These are phyloP conservation scores for Sarcophilus harrisii DNA, from an alignment of 2,797 vertebrate genomes.

Conservation along the genomic window DNA sequence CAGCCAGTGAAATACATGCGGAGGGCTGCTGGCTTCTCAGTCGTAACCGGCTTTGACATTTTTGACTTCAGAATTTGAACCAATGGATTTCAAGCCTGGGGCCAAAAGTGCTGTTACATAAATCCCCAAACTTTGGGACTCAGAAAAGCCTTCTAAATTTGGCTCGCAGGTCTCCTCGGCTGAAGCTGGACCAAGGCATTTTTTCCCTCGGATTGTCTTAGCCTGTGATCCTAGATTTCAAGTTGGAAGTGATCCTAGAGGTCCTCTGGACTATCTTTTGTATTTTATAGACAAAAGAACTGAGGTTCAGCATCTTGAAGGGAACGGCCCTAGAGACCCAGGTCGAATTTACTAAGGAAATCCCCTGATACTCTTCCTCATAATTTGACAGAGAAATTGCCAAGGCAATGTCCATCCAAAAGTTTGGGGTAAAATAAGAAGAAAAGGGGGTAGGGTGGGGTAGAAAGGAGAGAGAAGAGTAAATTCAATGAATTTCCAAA, in stretches of 20 bases:
- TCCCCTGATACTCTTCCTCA: neutral
- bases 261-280: neutral
- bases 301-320: neutral
- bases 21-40: conserved; percentile 67
- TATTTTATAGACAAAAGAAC: neutral
- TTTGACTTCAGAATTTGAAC: conserved; percentile 78
- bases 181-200: neutral
- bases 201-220: neutral
- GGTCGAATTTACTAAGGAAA: conserved; percentile 19
- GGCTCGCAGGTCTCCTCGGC: neutral
- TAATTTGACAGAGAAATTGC: neutral
- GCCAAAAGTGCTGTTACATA: conserved; percentile 25
- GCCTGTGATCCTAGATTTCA: neutral
- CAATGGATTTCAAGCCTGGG: conserved; percentile 65
- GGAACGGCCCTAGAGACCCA: neutral
- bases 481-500: conserved; percentile 71
- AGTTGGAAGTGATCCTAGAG: neutral
- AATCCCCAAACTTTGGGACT: conserved; percentile 57
- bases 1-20: conserved; percentile 67
- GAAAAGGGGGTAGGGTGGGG: neutral
- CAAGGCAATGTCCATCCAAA: neutral
- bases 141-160: neutral
- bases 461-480: neutral
- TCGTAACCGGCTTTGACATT: conserved; percentile 77
- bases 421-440: conserved; percentile 39